Conservation (phyloP, 2,888 invertebrate species). For the Amphimallon solstitiale region DNA sequence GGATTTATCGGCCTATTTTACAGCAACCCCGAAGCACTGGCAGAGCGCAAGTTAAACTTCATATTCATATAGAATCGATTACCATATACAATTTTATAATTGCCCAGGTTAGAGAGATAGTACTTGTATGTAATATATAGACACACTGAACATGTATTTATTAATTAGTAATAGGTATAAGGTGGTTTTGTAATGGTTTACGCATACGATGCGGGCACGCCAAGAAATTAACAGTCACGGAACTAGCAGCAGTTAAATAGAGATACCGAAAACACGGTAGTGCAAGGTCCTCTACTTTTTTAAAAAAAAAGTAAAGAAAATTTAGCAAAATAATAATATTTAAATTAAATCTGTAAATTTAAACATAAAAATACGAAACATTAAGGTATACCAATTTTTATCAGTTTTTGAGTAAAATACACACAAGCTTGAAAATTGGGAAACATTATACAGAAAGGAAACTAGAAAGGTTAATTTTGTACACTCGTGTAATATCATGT, state of each 20-base stretch:
- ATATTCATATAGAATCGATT: constrained; percentile 30
- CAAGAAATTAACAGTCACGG: constrained; percentile 2
- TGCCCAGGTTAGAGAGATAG: constrained; percentile 3
- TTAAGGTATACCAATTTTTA: too few relatives aligned
- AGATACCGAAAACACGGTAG: too few relatives aligned
- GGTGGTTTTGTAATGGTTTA: constrained; percentile 17
- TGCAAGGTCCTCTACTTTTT: too few relatives aligned
- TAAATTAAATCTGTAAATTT: too few relatives aligned
- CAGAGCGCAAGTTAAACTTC: constrained; percentile 24
- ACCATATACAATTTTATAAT: constrained; percentile 31
- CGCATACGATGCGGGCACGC: not conserved
- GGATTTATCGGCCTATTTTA: constrained; percentile 20
- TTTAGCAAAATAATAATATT: too few relatives aligned
- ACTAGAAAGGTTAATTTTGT: not conserved
- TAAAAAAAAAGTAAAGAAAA: too few relatives aligned
- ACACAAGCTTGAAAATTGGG: not conserved
- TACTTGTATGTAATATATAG: too few relatives aligned
- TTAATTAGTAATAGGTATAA: constrained; percentile 23
- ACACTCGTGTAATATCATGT: too few relatives aligned
- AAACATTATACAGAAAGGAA: not conserved
- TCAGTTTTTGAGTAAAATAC: too few relatives aligned
- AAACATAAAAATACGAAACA: too few relatives aligned
- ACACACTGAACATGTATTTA: constrained; percentile 13
- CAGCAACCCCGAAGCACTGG: constrained; percentile 8
- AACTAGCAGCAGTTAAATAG: constrained; percentile 3